Evolutionary conservation across 1,140 invertebrate genomes (phyloP), one percentile per base, ranked within the genome.

Genomic region (Notospermus geniculatus): DNA sequence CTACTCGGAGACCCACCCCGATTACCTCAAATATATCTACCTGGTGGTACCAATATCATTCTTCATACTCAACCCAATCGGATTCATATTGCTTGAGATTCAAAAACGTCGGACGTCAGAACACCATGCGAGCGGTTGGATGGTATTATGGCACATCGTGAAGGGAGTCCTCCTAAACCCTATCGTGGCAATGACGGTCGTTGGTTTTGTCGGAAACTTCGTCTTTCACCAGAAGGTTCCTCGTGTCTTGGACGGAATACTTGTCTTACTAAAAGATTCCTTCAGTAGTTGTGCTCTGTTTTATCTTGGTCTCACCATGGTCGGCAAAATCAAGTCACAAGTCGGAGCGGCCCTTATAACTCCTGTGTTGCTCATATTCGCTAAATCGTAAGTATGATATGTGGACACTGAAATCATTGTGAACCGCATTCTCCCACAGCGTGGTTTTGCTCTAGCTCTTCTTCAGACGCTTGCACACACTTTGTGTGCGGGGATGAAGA

Each of bases 261-360:
- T 96, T 50, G 85, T 89, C 67, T 89, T 90, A 9, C 60, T 79
- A 32, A 76, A 66, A 46, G 56, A 77, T 63, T 73, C 94, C 23
- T 98, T 97, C 78, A 91, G 92, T 54, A 92, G 91, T 0, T 88
- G 90, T 25, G 93, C 95, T 0, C 79, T 98, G 13, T 97, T 97
- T 77, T 82, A 94, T 30, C 83, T 97, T 11, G 95, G 95, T 1
- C 79, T 95, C 4, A 87, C 90, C 76, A 94, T 97, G 89, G 92
- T 95, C n/a, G 93, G 93, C 9, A 91, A 92, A 82, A 87, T 93
- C 41, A 86, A 89, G 54, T 87, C 87, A 64, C 77, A 93, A 0
- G 85, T 86, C 73, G 91, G 91, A 2, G 84, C 87, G 1, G 88
- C 88, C 9, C 81, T 95, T 17, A 80, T 97, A 5, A 84, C 92